Base-by-base conservation (phyloP, 2,113 vertebrate species). In the Leptobrachium leishanense region DNA sequence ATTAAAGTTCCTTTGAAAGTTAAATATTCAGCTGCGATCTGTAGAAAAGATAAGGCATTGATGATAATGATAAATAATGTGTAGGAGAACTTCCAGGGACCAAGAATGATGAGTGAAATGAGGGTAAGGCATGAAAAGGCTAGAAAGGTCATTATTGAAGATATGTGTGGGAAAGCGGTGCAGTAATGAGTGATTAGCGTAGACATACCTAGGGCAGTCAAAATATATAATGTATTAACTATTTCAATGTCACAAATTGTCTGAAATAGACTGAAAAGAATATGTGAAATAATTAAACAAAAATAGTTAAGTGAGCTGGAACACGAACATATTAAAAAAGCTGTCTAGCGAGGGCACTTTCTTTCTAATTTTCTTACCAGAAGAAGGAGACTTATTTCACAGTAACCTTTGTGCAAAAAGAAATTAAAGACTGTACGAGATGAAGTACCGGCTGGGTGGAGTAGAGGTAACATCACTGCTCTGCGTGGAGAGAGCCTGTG, bases 41-140 rank as follows among this genome's bases (percentile, higher is more conserved):
- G 55, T 8, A 59, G 50, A 59, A 59, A 59, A 59, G 55, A 59
- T 59, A 59, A 59, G 55, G 13, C 10, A 59, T 15, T 12, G 2
- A 4, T 8, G 55, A 3, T 59, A 15, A 59, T 70, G 68, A 70
- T 70, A 68, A 68, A 70, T 46, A 46, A 70, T n/a, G 43, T 46
- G 68, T 70, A 70, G 68, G 44, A 70, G 43, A 70, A 5, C n/a
- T 43, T 68, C 42, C 66, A 68, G 5, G 6, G 66, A 50, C 15
- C 2, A 50, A 46, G 68, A 50, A 70, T 20, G 68, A 70, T 70
- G 43, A 70, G 44, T 59, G 55, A 12, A 59, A 59, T 59, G 55
- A 12, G 55, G 10, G 9, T n/a, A 70, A 20, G 68, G 68, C 15
- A 20, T 70, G 43, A 31, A 13, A 65, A 20, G 20, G 44, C n/a